Percentiles rank a stretch among this genome's conserved stretches.
These are phyloP conservation scores for Sialia sialis DNA, from an alignment of 2,113 vertebrate genomes.

Conservation along the genomic window DNA sequence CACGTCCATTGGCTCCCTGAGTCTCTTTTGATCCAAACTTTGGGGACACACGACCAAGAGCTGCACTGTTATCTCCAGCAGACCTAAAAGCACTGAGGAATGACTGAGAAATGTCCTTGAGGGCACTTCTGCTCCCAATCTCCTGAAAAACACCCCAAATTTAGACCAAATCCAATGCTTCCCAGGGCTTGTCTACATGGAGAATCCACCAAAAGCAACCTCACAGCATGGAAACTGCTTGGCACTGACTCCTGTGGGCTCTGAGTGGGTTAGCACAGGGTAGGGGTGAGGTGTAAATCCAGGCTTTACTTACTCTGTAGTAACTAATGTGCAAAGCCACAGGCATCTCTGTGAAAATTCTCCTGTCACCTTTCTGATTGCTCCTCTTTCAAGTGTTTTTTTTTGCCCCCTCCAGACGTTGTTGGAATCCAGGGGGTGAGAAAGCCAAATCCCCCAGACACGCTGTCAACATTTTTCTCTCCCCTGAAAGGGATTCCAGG, in stretches of 20 bases:
- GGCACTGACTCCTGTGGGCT: not conserved
- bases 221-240: fast-evolving
- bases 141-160: not conserved
- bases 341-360: not conserved
- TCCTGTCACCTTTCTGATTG: not conserved
- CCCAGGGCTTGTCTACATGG: not conserved
- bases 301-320: fast-evolving
- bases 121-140: not conserved
- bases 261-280: not conserved
- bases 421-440: not conserved
- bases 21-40: not conserved
- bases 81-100: not conserved
- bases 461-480: not conserved
- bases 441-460: not conserved
- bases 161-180: not conserved
- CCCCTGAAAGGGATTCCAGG: not conserved
- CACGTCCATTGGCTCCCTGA: slow-evolving; percentile 10
- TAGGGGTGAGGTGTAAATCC: not conserved
- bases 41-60: not conserved
- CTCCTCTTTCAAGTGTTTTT: not conserved
- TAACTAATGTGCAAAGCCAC: not conserved
- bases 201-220: not conserved
- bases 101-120: not conserved
- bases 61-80: not conserved
- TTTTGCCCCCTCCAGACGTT: not conserved